phyloP scores from a whole-genome alignment of 1,140 invertebrate genomes.

The Formica selysi region DNA sequence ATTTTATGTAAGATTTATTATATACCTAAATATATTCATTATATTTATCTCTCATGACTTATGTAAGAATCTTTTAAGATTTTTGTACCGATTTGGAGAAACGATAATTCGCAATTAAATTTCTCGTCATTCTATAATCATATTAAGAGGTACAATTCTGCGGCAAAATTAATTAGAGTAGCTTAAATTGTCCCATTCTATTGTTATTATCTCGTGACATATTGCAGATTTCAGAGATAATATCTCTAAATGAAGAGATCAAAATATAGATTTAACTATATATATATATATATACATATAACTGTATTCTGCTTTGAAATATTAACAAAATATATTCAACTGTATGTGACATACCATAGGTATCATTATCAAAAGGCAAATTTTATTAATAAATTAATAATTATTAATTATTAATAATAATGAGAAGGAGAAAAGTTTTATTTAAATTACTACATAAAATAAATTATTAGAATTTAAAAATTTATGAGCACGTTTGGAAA shows the following conservation, averaged over 20 bases:
- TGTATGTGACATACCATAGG: not conserved
- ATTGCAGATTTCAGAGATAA: conserved; percentile 35
- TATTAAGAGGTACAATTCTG: conserved; percentile 16
- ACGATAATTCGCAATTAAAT: conserved; percentile 26
- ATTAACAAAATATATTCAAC: conserved; percentile 8
- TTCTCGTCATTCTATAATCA: conserved; percentile 26
- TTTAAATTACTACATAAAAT: not conserved
- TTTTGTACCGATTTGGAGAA: not conserved
- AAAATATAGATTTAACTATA: conserved; percentile 38
- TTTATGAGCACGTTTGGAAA: not conserved
- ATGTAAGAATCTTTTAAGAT: not conserved
- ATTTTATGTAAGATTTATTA: no score
- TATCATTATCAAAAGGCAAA: not conserved
- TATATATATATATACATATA: not conserved
- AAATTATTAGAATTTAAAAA: not conserved
- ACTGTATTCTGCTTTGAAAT: conserved; percentile 20
- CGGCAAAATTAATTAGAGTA: conserved; percentile 11
- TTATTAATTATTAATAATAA: not conserved
- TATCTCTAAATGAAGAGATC: conserved; percentile 22
- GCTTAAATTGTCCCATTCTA: conserved; percentile 37
- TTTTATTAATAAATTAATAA: not conserved
- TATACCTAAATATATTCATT: no score
- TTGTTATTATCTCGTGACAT: conserved; percentile 30
- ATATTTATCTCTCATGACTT: not conserved
- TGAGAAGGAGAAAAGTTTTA: not conserved